Conservation (phyloP, 2,113 vertebrate species). For the Alosa alosa region DNA sequence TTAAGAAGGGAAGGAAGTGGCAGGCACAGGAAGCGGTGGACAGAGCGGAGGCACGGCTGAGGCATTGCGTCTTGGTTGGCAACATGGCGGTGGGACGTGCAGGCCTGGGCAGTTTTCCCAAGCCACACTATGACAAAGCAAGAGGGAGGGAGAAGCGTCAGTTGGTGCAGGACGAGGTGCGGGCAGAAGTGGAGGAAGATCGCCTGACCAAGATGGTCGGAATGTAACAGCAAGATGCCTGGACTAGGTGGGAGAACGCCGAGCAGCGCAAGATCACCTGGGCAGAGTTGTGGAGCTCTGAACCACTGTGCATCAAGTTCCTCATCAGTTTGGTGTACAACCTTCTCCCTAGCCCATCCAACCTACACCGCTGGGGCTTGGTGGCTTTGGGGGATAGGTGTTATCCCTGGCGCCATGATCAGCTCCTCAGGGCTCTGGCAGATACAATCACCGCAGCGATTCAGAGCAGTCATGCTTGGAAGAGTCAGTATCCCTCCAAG, state of each 20-base stretch:
- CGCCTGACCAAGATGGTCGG: neutral
- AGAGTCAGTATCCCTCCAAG: neutral
- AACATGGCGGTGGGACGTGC: neutral
- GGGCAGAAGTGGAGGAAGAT: constrained; percentile 22
- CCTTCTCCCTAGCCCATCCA: neutral
- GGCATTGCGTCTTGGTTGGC: no score
- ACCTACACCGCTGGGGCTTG: neutral
- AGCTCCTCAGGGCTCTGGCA: no score
- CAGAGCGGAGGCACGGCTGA: no score
- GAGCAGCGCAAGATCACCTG: neutral
- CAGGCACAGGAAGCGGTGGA: no score
- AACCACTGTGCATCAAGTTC: neutral
- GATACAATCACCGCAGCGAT: no score
- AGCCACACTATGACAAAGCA: neutral
- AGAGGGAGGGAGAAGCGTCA: neutral
- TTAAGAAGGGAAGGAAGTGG: no score
- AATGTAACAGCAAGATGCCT: neutral
- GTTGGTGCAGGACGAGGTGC: neutral
- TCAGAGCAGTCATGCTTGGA: neutral
- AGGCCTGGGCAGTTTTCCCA: neutral
- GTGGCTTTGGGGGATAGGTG: no score
- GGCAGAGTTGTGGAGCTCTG: neutral
- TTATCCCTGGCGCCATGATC: no score
- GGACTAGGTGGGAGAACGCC: constrained; percentile 17
- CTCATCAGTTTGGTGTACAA: neutral